These are phyloP conservation scores for Petrocephalus microphthalmus DNA, from an alignment of 2,113 vertebrate species.

Conservation along the genomic window DNA sequence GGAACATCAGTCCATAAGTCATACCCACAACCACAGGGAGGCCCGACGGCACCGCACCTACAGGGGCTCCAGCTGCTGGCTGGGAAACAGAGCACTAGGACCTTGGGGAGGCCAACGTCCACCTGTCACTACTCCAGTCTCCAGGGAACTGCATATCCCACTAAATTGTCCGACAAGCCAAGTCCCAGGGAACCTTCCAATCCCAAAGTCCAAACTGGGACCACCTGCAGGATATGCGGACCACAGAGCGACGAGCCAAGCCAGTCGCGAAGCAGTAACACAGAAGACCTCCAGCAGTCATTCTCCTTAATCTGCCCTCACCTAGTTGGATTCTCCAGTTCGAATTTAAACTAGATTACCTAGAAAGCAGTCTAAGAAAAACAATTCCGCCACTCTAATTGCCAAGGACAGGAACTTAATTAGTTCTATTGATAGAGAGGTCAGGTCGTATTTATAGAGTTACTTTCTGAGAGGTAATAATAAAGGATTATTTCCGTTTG, in stretches of 20 bases:
- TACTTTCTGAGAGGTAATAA: neutral
- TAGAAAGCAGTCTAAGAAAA: neutral
- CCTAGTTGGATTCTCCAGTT: neutral
- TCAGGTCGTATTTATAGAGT: neutral
- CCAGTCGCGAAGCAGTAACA: neutral
- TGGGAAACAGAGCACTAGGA: neutral
- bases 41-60: no score
- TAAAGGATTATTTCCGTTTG: neutral
- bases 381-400: neutral
- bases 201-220: neutral
- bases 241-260: neutral
- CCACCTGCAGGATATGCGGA: neutral
- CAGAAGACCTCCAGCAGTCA: neutral
- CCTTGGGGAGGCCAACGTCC: neutral
- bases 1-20: neutral
- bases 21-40: neutral
- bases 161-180: neutral
- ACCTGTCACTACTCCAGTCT: neutral
- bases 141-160: neutral
- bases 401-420: neutral
- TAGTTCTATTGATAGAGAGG: slow-evolving; percentile 6
- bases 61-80: neutral
- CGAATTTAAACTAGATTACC: neutral
- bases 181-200: neutral
- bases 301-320: neutral